Conservation (phyloP, 2,797 vertebrate genomes). For the Apogon talboti region DNA sequence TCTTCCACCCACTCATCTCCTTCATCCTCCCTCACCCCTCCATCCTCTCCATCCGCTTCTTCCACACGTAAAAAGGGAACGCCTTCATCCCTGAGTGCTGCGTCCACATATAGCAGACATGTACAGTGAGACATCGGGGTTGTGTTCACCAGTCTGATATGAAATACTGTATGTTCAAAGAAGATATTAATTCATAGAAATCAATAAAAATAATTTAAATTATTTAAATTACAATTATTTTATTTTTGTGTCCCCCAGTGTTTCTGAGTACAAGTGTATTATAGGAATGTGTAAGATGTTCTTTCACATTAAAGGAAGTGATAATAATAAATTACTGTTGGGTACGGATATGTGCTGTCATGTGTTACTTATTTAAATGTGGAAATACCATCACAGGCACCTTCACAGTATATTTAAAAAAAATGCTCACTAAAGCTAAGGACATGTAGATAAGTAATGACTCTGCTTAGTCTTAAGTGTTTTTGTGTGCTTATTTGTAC, state of each 20-base stretch:
- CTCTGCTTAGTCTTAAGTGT: too few species aligned
- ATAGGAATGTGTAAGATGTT: constrained; percentile 33
- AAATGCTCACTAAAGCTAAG: too few species aligned
- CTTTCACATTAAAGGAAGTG: constrained; percentile 8
- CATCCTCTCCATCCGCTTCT: constrained; percentile 26
- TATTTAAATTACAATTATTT: constrained; percentile 7
- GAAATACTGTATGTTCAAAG: background rate
- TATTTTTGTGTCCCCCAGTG: background rate
- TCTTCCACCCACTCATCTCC: constrained; percentile 65
- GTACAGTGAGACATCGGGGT: constrained; percentile 23
- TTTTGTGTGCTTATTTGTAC: too few species aligned
- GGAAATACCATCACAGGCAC: too few species aligned
- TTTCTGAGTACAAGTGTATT: constrained; percentile 30
- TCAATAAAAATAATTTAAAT: constrained; percentile 25
- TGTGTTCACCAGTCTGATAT: background rate
- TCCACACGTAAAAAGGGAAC: constrained; percentile 40
- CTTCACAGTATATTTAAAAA: too few species aligned
- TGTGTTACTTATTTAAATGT: background rate
- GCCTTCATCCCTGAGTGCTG: constrained; percentile 39
- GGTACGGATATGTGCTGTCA: constrained; percentile 8
- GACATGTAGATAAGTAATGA: too few species aligned
- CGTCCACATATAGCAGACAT: constrained; percentile 29
- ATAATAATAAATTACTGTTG: background rate
- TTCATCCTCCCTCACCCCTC: constrained; percentile 67
- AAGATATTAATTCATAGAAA: background rate